phyloP scores from a whole-genome alignment of 1,140 invertebrate genomes.

The Diorhabda elongata region DNA sequence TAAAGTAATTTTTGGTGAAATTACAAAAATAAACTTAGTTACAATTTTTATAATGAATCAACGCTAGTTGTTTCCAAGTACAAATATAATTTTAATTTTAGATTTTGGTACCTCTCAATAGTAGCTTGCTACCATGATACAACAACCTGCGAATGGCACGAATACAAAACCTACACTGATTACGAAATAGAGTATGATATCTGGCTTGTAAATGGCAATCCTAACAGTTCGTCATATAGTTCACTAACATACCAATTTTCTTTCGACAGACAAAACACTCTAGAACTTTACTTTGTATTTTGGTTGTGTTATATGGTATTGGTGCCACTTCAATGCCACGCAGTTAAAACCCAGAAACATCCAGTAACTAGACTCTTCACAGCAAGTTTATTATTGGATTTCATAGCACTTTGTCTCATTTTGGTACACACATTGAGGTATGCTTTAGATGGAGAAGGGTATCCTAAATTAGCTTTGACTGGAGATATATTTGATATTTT shows the following conservation, averaged over 20 bases:
- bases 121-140: constrained; percentile 84
- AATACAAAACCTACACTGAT: constrained; percentile 53
- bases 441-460: constrained; percentile 82
- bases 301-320: constrained; percentile 83
- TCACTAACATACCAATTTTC: constrained; percentile 93
- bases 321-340: constrained; percentile 85
- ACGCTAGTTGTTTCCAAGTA: not conserved
- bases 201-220: constrained; percentile 94
- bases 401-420: constrained; percentile 79
- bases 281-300: constrained; percentile 88
- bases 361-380: constrained; percentile 89
- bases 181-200: constrained; percentile 81
- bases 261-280: constrained; percentile 90
- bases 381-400: constrained; percentile 78
- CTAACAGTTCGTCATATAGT: constrained; percentile 76
- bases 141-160: constrained; percentile 76
- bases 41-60: too few relatives aligned
- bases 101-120: constrained; percentile 94
- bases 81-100: constrained; percentile 46
- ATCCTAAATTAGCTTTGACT: constrained; percentile 71
- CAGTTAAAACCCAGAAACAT: constrained; percentile 78
- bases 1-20: too few relatives aligned
- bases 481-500: constrained; percentile 90
- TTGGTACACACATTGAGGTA: constrained; percentile 86
- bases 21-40: too few relatives aligned